A percentile compares a stretch with the other conserved stretches of the same genome.
phyloP scores from a whole-genome alignment of 2,888 invertebrate species.

The Aspidiotus destructor region DNA sequence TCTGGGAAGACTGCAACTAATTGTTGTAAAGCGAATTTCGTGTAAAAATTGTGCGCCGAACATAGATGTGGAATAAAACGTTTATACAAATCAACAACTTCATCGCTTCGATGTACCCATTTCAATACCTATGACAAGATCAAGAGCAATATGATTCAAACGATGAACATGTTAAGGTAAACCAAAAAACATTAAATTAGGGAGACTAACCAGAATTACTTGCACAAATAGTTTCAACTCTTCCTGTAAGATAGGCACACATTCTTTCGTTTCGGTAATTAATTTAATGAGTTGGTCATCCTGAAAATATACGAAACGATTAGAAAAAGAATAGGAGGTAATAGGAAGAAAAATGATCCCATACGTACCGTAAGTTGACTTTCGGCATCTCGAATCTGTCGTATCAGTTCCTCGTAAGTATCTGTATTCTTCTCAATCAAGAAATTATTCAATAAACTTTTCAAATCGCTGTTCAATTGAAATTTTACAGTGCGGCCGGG shows the following conservation, averaged over 20 bases:
- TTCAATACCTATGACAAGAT: conserved; percentile 41
- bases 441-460: conserved; percentile 45
- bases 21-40: conserved; percentile 51
- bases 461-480: conserved; percentile 46
- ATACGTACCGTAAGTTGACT: conserved; percentile 43
- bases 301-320: conserved; percentile 40
- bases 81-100: conserved; percentile 51
- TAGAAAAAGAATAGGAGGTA: conserved; percentile 12
- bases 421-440: conserved; percentile 42
- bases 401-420: conserved; percentile 48
- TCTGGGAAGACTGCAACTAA: conserved; percentile 54
- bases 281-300: conserved; percentile 51
- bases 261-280: conserved; percentile 49
- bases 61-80: conserved; percentile 57
- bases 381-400: conserved; percentile 46
- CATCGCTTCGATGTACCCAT: conserved; percentile 48
- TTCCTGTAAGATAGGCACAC: conserved; percentile 50
- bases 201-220: conserved; percentile 45
- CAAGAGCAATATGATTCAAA: conserved; percentile 32
- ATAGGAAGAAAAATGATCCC: conserved; percentile 12
- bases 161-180: not conserved
- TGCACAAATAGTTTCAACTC: conserved; percentile 52
- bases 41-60: conserved; percentile 57
- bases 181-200: not conserved
- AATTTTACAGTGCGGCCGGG: conserved; percentile 45